Conservation (phyloP, 2,797 vertebrate genomes). For the Simalia tracyae region DNA sequence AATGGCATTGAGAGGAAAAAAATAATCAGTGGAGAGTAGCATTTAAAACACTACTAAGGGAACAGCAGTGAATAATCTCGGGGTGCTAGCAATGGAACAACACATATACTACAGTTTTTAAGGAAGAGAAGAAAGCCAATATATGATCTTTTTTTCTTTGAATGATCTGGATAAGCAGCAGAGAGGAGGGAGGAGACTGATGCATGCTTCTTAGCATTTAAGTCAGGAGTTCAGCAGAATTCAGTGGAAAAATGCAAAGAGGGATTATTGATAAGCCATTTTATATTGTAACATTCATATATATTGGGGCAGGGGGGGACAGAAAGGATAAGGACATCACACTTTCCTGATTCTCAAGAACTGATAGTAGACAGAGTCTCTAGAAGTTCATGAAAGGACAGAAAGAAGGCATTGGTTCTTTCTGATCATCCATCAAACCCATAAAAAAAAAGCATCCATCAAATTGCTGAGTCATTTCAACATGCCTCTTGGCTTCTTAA, state of each 20-base stretch:
- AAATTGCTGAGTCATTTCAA: neutral
- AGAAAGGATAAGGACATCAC: neutral
- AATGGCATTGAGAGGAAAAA: neutral
- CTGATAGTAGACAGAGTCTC: neutral
- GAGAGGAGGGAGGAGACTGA: neutral
- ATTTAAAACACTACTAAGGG: neutral
- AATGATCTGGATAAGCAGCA: neutral
- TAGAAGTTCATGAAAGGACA: neutral
- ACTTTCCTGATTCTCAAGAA: neutral
- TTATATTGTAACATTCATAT: neutral
- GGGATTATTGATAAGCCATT: neutral
- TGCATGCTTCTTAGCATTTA: neutral
- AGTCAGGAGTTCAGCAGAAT: neutral
- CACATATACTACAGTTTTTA: neutral
- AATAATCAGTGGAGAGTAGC: neutral
- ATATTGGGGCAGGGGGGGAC: neutral
- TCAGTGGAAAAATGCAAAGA: neutral
- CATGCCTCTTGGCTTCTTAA: neutral
- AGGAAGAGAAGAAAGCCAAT: neutral
- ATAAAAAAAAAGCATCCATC: too few relatives aligned
- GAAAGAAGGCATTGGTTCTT: neutral
- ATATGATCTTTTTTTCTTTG: neutral
- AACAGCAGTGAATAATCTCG: neutral
- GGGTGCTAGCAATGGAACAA: neutral
- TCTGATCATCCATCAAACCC: neutral